Conservation (phyloP, 2,113 vertebrate species). For the Crotalus helleri region DNA sequence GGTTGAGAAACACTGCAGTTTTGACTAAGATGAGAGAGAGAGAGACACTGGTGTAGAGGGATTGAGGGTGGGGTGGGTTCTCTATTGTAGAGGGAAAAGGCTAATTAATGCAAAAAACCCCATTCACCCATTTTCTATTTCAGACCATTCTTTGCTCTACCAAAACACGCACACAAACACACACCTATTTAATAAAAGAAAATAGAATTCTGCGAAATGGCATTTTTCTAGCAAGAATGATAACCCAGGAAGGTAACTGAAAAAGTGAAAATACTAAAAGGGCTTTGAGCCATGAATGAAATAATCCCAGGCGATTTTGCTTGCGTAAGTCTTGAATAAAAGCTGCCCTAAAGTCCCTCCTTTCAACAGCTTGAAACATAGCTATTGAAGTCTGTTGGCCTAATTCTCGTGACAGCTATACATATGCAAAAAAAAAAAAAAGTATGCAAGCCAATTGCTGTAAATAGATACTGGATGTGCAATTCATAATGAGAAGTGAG, state of each 20-base stretch:
- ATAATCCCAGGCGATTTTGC: not conserved
- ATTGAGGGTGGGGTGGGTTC: not conserved
- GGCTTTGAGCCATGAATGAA: not conserved
- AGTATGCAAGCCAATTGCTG: not conserved
- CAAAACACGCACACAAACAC: not conserved
- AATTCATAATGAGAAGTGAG: not conserved
- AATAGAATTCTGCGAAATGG: rapidly evolving
- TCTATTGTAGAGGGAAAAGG: not conserved
- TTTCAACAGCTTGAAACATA: not conserved
- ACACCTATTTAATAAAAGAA: not conserved
- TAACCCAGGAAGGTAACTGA: not conserved
- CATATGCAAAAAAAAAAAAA: not conserved
- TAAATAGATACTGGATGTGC: not conserved
- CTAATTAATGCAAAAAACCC: not conserved
- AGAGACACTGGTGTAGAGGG: not conserved
- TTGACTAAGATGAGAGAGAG: not conserved
- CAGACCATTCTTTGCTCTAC: not conserved
- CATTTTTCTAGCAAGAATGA: not conserved
- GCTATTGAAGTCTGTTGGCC: not conserved
- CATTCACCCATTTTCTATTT: not conserved
- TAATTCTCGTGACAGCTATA: not conserved
- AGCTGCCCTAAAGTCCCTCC: not conserved
- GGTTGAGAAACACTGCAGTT: not conserved
- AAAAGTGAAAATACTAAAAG: too few relatives aligned
- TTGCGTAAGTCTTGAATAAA: not conserved